Conservation (phyloP, 2,888 invertebrate species). For the Ecdyonurus torrentis region DNA sequence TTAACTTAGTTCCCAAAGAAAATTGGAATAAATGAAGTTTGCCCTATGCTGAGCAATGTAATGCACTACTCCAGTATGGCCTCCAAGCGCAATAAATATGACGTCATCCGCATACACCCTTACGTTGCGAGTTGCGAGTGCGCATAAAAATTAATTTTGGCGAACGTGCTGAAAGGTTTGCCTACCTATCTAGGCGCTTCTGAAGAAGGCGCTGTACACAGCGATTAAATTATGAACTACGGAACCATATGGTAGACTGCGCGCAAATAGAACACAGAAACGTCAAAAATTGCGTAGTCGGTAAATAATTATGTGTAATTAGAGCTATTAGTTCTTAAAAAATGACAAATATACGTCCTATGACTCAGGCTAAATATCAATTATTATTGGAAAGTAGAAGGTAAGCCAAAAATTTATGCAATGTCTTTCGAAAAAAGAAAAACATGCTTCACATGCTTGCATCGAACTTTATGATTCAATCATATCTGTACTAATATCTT, state of each 20-base stretch:
- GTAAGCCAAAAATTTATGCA: slow-evolving; percentile 6
- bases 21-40: too few species aligned
- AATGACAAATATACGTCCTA: slow-evolving; percentile 12
- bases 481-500: background rate
- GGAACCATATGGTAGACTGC: background rate
- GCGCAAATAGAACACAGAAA: background rate
- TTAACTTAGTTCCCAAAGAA: too few species aligned
- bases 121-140: too few species aligned
- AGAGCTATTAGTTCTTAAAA: background rate
- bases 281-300: background rate
- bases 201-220: background rate
- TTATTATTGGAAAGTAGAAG: slow-evolving; percentile 12
- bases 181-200: background rate
- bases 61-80: too few species aligned
- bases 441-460: background rate
- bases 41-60: too few species aligned
- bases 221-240: background rate
- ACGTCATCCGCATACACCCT: too few species aligned
- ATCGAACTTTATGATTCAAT: background rate
- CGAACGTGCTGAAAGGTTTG: background rate
- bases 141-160: too few species aligned
- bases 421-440: background rate
- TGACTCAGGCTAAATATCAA: slow-evolving; percentile 13
- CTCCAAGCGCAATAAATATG: too few species aligned
- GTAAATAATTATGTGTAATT: background rate